Evolutionary conservation across 92 coral and sea anemone species (phyloP).

Genomic region (Parazoanthus darwini): DNA sequence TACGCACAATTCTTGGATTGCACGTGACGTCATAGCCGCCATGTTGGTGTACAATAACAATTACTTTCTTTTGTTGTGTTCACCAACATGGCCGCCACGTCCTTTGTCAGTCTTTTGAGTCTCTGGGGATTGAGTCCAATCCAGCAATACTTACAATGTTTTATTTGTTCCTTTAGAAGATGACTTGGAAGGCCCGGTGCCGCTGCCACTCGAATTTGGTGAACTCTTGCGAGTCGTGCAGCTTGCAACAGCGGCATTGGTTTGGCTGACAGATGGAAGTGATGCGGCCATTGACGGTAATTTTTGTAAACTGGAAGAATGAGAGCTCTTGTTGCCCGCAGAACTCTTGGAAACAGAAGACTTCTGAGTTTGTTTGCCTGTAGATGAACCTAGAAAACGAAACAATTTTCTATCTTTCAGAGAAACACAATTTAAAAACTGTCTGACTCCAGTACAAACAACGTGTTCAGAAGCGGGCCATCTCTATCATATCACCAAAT

Average conservation of each 20-base stretch:
- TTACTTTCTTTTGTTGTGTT: too few relatives aligned
- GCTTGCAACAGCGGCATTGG: conserved; percentile 39
- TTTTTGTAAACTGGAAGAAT: conserved; percentile 80
- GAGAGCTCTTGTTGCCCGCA: conserved; percentile 62
- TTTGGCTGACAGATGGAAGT: conserved; percentile 53
- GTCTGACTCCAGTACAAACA: too few relatives aligned
- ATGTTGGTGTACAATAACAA: too few relatives aligned
- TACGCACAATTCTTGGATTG: too few relatives aligned
- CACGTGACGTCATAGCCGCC: too few relatives aligned
- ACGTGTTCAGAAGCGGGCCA: too few relatives aligned
- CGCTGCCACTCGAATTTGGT: conserved; percentile 35
- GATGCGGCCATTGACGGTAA: conserved; percentile 73
- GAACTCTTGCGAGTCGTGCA: conserved; percentile 50
- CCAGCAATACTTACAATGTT: conserved; percentile 9
- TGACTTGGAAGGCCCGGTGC: conserved; percentile 9
- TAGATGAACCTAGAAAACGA: conserved; percentile 21
- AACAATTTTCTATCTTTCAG: too few relatives aligned
- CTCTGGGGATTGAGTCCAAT: too few relatives aligned
- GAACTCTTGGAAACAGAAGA: conserved; percentile 20
- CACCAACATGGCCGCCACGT: too few relatives aligned
- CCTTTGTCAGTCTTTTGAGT: too few relatives aligned
- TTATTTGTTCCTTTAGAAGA: conserved; percentile 35
- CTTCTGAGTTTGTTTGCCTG: conserved; percentile 9
- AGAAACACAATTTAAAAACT: background rate
- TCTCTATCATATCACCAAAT: too few relatives aligned